Percentiles rank a stretch among this genome's conserved stretches.
These are phyloP conservation scores for Alligator sinensis DNA, from an alignment of 2,113 vertebrate genomes.

Conservation along the genomic window DNA sequence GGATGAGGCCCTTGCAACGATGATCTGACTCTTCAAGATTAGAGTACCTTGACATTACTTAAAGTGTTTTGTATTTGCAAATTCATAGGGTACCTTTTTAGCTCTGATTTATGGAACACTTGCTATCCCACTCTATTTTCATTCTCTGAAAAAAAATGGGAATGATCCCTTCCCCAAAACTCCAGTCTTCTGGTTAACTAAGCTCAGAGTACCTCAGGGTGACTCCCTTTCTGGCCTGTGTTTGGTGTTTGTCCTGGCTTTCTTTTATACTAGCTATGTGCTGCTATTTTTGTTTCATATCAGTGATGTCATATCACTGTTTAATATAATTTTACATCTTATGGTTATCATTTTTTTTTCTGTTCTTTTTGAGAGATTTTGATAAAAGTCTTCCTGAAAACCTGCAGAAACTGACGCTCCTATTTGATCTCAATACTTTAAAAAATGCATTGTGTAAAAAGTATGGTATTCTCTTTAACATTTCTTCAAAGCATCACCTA, in stretches of 20 bases:
- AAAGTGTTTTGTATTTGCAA: neutral
- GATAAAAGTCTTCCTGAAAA: neutral
- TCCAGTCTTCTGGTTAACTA: neutral
- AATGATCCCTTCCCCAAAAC: neutral
- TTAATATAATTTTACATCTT: neutral
- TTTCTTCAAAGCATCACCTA: neutral
- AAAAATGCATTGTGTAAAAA: neutral
- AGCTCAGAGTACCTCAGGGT: neutral
- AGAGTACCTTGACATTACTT: neutral
- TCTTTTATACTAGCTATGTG: neutral
- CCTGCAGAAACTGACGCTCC: neutral
- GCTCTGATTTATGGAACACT: neutral
- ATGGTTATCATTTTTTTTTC: neutral
- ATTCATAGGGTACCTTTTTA: neutral
- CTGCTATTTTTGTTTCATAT: neutral
- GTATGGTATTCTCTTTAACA: neutral
- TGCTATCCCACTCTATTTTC: neutral
- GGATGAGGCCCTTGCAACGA: neutral
- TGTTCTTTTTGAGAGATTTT: neutral
- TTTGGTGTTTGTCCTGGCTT: neutral
- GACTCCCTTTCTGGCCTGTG: neutral
- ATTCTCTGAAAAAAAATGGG: neutral
- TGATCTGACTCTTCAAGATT: neutral
- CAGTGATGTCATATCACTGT: neutral
- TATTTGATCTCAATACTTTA: neutral